Evolutionary conservation across 2,113 vertebrate species (phyloP).

Genomic region (Anoura caudifer): DNA sequence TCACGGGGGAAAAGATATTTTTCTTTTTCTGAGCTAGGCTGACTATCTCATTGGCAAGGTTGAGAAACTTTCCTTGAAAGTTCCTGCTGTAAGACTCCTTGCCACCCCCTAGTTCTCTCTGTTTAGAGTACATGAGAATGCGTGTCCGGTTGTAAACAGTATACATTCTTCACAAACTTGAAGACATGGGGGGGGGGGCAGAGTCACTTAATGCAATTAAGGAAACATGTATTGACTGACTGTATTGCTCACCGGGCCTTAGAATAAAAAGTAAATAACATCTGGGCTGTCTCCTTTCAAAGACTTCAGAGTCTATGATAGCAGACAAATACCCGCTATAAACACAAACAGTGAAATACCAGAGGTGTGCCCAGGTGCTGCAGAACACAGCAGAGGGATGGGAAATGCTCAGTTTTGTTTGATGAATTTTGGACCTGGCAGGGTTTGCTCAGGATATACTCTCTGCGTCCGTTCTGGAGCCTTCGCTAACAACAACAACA

Average conservation of each 20-base stretch:
- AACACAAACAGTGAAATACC: not conserved
- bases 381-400: too few species aligned
- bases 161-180: not conserved
- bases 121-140: not conserved
- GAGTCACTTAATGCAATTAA: not conserved
- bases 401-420: not conserved
- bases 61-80: not conserved
- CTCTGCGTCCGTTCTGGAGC: not conserved
- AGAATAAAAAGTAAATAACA: conserved; percentile 40
- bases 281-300: not conserved
- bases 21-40: not conserved
- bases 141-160: not conserved
- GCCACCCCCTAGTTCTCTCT: rapidly evolving
- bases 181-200: not conserved
- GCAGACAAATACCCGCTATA: conserved; percentile 8
- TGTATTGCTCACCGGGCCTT: not conserved
- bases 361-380: not conserved
- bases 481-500: not conserved
- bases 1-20: not conserved
- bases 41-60: not conserved
- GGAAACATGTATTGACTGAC: not conserved
- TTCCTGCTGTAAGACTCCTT: not conserved
- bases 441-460: not conserved
- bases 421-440: not conserved
- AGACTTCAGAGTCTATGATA: not conserved